Evolutionary conservation across 2,888 invertebrate genomes (phyloP).

Genomic region (Agonopterix arenella): DNA sequence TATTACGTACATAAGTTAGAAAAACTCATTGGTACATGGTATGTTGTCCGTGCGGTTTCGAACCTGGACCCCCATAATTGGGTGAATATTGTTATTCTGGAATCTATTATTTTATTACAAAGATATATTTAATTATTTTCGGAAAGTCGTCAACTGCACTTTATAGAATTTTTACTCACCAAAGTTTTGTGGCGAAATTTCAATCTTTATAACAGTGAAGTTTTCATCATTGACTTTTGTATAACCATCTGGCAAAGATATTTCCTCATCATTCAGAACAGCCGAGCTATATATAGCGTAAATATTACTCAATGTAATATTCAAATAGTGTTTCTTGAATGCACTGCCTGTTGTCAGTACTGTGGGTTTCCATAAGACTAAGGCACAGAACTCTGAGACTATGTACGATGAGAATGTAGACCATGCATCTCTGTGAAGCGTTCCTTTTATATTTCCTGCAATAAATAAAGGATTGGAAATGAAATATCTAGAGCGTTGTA

Average conservation of each 20-base stretch:
- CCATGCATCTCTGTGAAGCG: constrained; percentile 70
- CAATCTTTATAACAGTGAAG: constrained; percentile 50
- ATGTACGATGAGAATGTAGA: constrained; percentile 56
- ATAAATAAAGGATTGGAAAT: constrained; percentile 9
- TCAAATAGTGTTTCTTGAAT: constrained; percentile 64
- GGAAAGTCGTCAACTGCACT: too few species aligned
- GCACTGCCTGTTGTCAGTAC: constrained; percentile 64
- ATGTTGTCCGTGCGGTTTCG: too few species aligned
- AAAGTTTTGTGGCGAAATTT: constrained; percentile 27
- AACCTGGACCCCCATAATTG: too few species aligned
- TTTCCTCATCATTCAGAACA: constrained; percentile 33
- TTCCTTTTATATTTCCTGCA: constrained; percentile 64
- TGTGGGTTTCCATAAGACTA: constrained; percentile 58
- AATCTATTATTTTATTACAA: too few species aligned
- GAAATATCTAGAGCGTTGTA: too few species aligned
- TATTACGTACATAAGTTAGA: too few species aligned
- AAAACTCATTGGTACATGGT: constrained; percentile 50
- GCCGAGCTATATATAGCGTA: constrained; percentile 56
- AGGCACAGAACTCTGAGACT: constrained; percentile 54
- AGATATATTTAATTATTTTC: too few species aligned
- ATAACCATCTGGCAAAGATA: constrained; percentile 43
- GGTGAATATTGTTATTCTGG: too few species aligned
- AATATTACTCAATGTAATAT: constrained; percentile 63
- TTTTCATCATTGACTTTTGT: constrained; percentile 37
- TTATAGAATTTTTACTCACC: constrained; percentile 26